Conservation (phyloP, 2,888 invertebrate genomes). For the Drosophila vallismaia region DNA sequence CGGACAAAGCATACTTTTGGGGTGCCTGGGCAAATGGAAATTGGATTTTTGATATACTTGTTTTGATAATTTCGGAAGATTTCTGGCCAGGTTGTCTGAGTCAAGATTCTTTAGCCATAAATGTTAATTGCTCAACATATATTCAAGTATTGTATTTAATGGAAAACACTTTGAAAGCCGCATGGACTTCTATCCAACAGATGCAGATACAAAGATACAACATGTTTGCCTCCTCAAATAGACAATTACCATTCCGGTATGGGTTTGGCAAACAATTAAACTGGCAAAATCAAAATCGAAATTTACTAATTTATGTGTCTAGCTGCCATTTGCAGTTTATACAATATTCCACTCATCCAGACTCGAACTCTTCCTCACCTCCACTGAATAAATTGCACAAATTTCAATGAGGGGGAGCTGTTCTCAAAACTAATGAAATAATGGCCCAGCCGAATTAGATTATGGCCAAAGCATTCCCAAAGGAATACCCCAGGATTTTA, state of each 20-base stretch:
- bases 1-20: conserved; percentile 36
- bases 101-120: conserved; percentile 54
- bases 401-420: conserved; percentile 3
- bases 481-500: conserved; percentile 46
- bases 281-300: conserved; percentile 77
- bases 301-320: conserved; percentile 76
- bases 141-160: conserved; percentile 31
- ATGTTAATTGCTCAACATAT: conserved; percentile 61
- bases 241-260: conserved; percentile 52
- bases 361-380: background rate
- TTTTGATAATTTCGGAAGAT: conserved; percentile 5
- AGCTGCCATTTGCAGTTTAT: conserved; percentile 63
- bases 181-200: conserved; percentile 33
- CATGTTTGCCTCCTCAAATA: conserved; percentile 63
- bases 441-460: conserved; percentile 72
- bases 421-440: conserved; percentile 69
- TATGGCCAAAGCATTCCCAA: conserved; percentile 68
- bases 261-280: conserved; percentile 72
- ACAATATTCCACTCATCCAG: conserved; percentile 5
- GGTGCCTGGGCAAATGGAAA: conserved; percentile 21
- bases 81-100: background rate
- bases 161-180: conserved; percentile 6
- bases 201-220: conserved; percentile 67
- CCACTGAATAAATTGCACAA: conserved; percentile 63
- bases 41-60: conserved; percentile 34